These are phyloP conservation scores for Drosophila sproati DNA, from an alignment of 1,140 invertebrate species.

Conservation along the genomic window DNA sequence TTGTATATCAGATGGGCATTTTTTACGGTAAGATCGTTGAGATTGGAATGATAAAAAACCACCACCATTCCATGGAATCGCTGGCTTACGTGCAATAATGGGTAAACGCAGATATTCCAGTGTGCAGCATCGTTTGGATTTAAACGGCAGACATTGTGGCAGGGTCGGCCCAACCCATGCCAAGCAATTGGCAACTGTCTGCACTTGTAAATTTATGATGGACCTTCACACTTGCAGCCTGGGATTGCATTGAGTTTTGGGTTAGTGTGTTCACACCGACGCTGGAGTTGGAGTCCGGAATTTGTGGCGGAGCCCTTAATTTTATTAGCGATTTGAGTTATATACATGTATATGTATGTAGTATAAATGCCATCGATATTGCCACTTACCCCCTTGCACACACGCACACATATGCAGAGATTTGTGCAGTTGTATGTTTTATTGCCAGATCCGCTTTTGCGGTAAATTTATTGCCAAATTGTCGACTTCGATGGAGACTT, in stretches of 20 bases:
- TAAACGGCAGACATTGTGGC: background rate
- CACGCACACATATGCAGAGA: constrained; percentile 22
- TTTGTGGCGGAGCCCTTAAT: constrained; percentile 31
- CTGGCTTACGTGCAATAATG: background rate
- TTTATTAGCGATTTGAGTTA: constrained; percentile 37
- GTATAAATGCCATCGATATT: constrained; percentile 21
- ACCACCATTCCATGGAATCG: background rate
- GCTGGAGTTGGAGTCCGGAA: background rate
- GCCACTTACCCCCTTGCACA: constrained; percentile 1
- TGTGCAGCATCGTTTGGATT: constrained; percentile 4
- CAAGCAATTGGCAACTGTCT: constrained; percentile 62
- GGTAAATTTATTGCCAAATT: constrained; percentile 79
- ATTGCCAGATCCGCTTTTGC: constrained; percentile 73
- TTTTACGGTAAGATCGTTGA: background rate
- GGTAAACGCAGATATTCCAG: background rate
- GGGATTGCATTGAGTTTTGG: constrained; percentile 15
- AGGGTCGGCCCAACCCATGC: constrained; percentile 10
- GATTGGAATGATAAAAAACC: background rate
- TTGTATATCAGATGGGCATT: constrained; percentile 11
- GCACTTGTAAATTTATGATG: constrained; percentile 77
- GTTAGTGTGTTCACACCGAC: background rate
- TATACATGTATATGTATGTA: constrained; percentile 12
- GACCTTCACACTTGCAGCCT: constrained; percentile 62
- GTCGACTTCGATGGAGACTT: constrained; percentile 58
- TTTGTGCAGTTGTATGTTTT: constrained; percentile 74